Evolutionary conservation across 1,140 invertebrate species (phyloP).

Genomic region (Trichonephila clavata): DNA sequence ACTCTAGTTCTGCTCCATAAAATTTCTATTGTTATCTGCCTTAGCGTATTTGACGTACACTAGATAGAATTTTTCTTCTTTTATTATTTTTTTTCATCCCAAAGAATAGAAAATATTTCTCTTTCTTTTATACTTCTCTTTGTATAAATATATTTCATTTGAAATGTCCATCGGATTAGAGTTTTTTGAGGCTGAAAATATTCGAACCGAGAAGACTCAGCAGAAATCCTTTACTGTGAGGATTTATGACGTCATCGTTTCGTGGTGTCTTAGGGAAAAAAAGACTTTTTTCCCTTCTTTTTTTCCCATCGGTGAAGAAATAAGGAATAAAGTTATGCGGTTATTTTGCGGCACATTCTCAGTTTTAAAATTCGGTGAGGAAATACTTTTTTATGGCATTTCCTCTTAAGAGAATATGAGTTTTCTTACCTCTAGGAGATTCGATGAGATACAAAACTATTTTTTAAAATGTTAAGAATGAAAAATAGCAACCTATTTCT

Average conservation of each 20-base stretch:
- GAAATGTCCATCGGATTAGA: slow-evolving; percentile 73
- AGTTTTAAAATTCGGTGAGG: slow-evolving; percentile 14
- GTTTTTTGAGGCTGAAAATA: slow-evolving; percentile 72
- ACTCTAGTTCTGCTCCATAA: slow-evolving; percentile 62
- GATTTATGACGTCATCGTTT: slow-evolving; percentile 74
- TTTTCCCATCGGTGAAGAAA: slow-evolving; percentile 15
- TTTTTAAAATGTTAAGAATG: background rate
- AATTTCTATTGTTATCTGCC: slow-evolving; percentile 70
- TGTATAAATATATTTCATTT: slow-evolving; percentile 75
- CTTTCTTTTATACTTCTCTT: slow-evolving; percentile 60
- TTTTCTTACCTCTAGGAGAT: background rate
- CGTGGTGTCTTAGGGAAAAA: background rate
- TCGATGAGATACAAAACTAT: slow-evolving; percentile 16
- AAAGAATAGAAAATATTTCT: slow-evolving; percentile 63
- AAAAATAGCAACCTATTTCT: background rate
- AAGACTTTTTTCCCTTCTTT: background rate
- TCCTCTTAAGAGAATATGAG: background rate
- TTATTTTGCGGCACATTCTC: slow-evolving; percentile 44
- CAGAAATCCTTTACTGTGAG: slow-evolving; percentile 69
- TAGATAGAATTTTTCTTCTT: slow-evolving; percentile 45
- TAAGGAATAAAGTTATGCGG: slow-evolving; percentile 65
- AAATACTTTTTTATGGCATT: slow-evolving; percentile 7
- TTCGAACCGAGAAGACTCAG: slow-evolving; percentile 59
- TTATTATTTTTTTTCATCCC: background rate
- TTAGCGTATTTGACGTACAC: slow-evolving; percentile 52